Evolutionary conservation across 2,888 invertebrate genomes (phyloP), one percentile per base, ranked within the genome.

Genomic region (Mystacides longicornis): DNA sequence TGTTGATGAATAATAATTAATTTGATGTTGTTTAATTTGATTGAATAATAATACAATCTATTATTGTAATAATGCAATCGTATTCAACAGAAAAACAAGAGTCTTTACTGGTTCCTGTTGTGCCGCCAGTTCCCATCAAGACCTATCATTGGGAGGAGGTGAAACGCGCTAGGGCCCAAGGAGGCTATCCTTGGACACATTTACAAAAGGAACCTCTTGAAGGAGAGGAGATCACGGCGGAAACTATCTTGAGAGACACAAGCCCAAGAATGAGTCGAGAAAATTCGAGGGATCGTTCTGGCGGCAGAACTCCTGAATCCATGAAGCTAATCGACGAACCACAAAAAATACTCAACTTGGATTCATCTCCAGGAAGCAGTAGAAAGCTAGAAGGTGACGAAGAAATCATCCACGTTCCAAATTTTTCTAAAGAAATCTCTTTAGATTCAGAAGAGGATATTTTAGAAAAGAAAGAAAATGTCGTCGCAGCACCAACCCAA

Each of bases 101-200:
- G 64, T 65, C 69, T 65, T 86, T 88, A 63, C 82, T 83, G 62
- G 78, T 86, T 64, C 37, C 37, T 37, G 87, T 87, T 11, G 53
- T 69, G 65, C 87, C 88, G 63, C 82, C 83, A 62, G 78, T 86
- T 65, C 88, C 88, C 60, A 77, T 85, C 65, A 83, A 86, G 71
- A 88, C 88, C 52, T 89, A 89, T 71, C 80, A 82, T 75, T 89
- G 89, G 89, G 89, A 89, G 73, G 89, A 89, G 71, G 73, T 89
- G 43, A 74, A 81, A 64, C 77, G 86, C 68, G 80, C 83, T 63
- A 82, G 83, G 71, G 78, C 81, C 64, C 78, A 81, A 67, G 89
- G 89, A 60, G 83, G 83, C 47, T 89, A 89, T 67, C 89, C 89
- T 63, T 89, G 89, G 87, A 89, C 89, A 14, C 82, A 88, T 70